Conservation (phyloP, 2,113 vertebrate species). For the Ariopsis seemanni region DNA sequence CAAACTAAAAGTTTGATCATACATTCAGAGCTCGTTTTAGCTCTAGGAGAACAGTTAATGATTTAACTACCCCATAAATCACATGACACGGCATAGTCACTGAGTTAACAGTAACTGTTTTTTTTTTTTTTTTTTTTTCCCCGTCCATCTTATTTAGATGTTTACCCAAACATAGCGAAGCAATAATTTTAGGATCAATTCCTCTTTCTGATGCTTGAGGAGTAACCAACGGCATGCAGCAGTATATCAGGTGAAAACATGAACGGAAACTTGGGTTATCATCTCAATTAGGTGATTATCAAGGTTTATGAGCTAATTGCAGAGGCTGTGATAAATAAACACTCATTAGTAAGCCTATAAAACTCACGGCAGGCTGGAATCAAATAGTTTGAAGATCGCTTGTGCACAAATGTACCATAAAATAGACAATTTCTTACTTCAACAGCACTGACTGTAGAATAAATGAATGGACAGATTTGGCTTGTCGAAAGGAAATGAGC, state of each 20-base stretch:
- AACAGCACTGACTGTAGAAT: conserved; percentile 48
- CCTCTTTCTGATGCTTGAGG: conserved; percentile 19
- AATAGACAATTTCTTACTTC: conserved; percentile 48
- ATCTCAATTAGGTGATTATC: conserved; percentile 46
- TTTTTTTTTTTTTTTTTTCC: conserved; percentile 12
- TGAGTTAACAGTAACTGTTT: neutral
- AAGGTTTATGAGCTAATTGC: conserved; percentile 46
- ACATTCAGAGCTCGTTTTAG: conserved; percentile 33
- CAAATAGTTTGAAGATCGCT: conserved; percentile 16
- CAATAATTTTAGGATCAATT: conserved; percentile 8
- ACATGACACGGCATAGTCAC: conserved; percentile 16
- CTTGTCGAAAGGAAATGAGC: neutral
- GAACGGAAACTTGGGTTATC: conserved; percentile 28
- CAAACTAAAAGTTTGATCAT: conserved; percentile 34
- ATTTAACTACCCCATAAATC: conserved; percentile 28
- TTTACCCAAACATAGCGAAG: neutral
- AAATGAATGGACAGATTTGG: conserved; percentile 35
- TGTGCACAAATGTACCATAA: conserved; percentile 17
- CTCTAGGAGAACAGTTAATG: conserved; percentile 34
- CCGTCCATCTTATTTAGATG: neutral
- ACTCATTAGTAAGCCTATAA: conserved; percentile 42
- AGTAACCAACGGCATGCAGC: conserved; percentile 1
- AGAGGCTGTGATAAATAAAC: conserved; percentile 48
- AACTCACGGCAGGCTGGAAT: conserved; percentile 45
- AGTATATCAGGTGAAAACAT: conserved; percentile 22